Evolutionary conservation across 2,888 invertebrate species (phyloP), one percentile per base, ranked within the genome.

Genomic region (Lycaena phlaeas): DNA sequence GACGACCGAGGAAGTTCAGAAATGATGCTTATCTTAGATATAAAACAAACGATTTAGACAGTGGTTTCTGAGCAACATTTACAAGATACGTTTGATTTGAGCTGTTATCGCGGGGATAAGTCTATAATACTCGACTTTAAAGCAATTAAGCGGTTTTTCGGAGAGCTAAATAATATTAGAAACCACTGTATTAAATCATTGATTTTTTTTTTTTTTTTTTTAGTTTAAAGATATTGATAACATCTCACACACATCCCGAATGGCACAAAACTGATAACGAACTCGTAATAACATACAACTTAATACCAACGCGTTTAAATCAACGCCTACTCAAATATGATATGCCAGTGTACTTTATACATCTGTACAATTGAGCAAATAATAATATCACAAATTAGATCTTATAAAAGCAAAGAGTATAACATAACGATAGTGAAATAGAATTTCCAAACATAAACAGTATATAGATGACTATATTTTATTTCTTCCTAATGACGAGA

Each of bases 331-430:
- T 53, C 60, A 53, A 59, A 29, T 36, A 37, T 73, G 79, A 79
- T 79, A 79, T 79, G 79, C 79, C 60, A 70, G 68, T 66, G 64
- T 62, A 69, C 64, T 54, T 70, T 74, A 68, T 75, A 77, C 68
- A 72, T 61, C 59, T 73, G 62, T 71, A 74, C 66, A 72, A 46
- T 45, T 45, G 47, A 52, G 47, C 50, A 49, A 50, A 51, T n/a
- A 45, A 27, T 44, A 52, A 40, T 28, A 42, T 40, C 34, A 41
- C 44, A 43, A 44, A 27, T 15, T 38, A 38, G 27, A 15, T 14
- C 26, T 10, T 36, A n/a, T n/a, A 34, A 11, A 43, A 43, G 22
- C 22, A 43, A 45, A 42, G 42, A 26, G 31, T 44, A 44, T n/a
- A 36, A 38, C 6, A 22, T 22, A 22, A 22, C 22, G 9, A 6